These are phyloP conservation scores for Synergus gifuensis DNA, from an alignment of 2,888 invertebrate species.

Conservation along the genomic window DNA sequence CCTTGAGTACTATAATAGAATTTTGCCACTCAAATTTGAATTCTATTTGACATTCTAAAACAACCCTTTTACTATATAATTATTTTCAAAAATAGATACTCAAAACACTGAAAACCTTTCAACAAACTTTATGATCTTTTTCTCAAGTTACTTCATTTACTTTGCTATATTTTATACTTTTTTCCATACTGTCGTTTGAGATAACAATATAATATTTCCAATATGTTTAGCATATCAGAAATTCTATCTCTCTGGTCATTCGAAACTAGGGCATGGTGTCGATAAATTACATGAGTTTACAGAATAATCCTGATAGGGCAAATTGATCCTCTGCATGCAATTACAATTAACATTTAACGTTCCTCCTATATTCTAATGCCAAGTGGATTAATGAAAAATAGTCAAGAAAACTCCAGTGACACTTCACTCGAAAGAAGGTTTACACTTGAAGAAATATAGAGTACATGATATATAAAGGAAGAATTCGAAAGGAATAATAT, in stretches of 20 bases:
- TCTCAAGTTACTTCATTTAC: not conserved
- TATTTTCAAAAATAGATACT: too few relatives aligned
- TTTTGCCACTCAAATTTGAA: not conserved
- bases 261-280: not conserved
- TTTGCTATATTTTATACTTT: not conserved
- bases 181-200: not conserved
- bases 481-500: not conserved
- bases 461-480: not conserved
- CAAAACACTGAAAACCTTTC: not conserved
- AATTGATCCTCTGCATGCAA: slow-evolving; percentile 23
- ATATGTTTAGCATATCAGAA: slow-evolving; percentile 30
- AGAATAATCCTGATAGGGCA: slow-evolving; percentile 9
- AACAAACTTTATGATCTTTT: not conserved
- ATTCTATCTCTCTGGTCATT: slow-evolving; percentile 4
- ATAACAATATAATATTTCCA: slow-evolving; percentile 7
- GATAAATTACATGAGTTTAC: slow-evolving; percentile 24
- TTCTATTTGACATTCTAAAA: not conserved
- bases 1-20: not conserved
- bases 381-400: not conserved
- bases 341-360: slow-evolving; percentile 5
- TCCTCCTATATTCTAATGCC: slow-evolving; percentile 8
- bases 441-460: too few relatives aligned
- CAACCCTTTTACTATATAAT: too few relatives aligned
- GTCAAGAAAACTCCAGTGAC: too few relatives aligned
- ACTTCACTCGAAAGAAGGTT: too few relatives aligned